Evolutionary conservation across 1,140 invertebrate species (phyloP), one percentile per base, ranked within the genome.

Genomic region (Pseudoatta argentina): DNA sequence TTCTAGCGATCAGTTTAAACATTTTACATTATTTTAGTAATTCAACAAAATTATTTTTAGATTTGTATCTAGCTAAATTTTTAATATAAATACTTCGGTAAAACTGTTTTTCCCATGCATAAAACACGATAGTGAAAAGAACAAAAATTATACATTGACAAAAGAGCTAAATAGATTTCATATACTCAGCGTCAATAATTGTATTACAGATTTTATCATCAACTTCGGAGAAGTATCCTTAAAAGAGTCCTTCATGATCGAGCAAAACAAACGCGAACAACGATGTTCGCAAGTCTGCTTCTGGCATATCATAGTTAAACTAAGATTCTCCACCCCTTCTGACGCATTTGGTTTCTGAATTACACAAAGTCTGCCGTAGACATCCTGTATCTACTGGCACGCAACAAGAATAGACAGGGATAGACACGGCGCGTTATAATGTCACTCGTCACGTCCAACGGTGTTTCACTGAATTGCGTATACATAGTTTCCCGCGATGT

Each of bases 371-470:
- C 92, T 92, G 92, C 86, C 78, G 59, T 88, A 92, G 92, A 92
- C 91, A 91, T 39, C 44, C 57, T 87, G 78, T 87, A 89, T 87
- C 89, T 88, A 88, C 66, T 69, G 79, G 85, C 72, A 86, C 72
- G 82, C 55, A 72, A 67, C 69, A 64, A 8, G 39, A 1, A 44
- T 44, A 44, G 39, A 44, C 64, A 64, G 87, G 78, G 44, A 78
- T 78, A 91, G 75, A 90, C 90, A 55, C n/a, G 75, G 86, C 67
- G 87, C 87, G 90, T 92, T 91, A 91, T 91, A 93, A 93, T 92
- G 90, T 94, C 93, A 92, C 90, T 88, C 89, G 92, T 93, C 92
- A 91, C 86, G 86, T 93, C 88, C 92, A 86, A 92, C 89, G 91
- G 91, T 89, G 91, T 86, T 92, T 88, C 72, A 78, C 64, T 57